A percentile compares a stretch with the other conserved stretches of the same genome.
These are phyloP conservation scores for Drosophila quinaria DNA, from an alignment of 2,888 invertebrate genomes.

Conservation along the genomic window DNA sequence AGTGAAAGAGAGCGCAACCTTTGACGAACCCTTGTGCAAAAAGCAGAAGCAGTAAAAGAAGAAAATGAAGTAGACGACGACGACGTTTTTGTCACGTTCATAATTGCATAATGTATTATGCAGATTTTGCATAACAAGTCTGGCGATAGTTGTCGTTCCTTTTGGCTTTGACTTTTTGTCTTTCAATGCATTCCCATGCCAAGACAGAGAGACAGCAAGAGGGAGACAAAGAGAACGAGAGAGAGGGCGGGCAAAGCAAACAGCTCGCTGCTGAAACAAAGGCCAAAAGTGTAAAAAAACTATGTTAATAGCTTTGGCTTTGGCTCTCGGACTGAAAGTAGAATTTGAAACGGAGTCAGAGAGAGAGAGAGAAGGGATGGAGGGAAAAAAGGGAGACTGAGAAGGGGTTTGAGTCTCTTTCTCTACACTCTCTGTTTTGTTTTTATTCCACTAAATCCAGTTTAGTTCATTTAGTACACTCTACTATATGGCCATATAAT, in stretches of 20 bases:
- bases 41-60: constrained; percentile 3
- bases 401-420: not conserved
- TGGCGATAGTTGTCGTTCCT: constrained; percentile 40
- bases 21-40: not conserved
- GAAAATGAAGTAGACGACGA: constrained; percentile 35
- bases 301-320: constrained; percentile 71
- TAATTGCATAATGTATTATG: constrained; percentile 79
- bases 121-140: constrained; percentile 78
- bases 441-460: not conserved
- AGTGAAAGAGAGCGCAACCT: not conserved
- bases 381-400: not conserved
- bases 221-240: not conserved
- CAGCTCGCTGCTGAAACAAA: constrained; percentile 59
- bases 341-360: not conserved
- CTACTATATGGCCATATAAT: not conserved
- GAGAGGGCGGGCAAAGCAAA: constrained; percentile 26
- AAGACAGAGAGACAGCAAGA: not conserved
- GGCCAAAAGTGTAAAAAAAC: constrained; percentile 68
- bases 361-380: not conserved
- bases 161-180: constrained; percentile 42
- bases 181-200: constrained; percentile 32
- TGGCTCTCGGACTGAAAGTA: constrained; percentile 7
- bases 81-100: constrained; percentile 72
- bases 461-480: constrained; percentile 1
- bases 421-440: constrained; percentile 1